phyloP scores from a whole-genome alignment of 2,797 vertebrate genomes.

The Epinephelus awoara region DNA sequence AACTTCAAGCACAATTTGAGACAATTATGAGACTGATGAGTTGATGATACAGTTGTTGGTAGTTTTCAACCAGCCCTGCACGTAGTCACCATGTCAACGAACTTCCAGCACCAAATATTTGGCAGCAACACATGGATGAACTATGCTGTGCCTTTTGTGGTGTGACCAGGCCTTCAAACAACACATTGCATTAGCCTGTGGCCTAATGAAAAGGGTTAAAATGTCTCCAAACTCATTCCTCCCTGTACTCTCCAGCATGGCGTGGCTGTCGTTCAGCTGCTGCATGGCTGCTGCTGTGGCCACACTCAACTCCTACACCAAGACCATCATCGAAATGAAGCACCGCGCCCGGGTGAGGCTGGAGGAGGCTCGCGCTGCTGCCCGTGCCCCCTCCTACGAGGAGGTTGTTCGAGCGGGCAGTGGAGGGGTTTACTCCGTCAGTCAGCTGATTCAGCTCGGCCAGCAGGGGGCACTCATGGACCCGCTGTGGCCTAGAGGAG shows the following conservation, averaged over 20 bases:
- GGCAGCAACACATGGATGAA: not conserved
- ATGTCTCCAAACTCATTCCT: not conserved
- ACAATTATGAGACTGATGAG: too few species aligned
- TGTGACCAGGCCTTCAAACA: not conserved
- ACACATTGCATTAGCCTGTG: not conserved
- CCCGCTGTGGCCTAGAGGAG: slow-evolving; percentile 76
- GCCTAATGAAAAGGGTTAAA: not conserved
- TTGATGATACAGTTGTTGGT: too few species aligned
- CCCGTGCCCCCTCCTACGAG: slow-evolving; percentile 81
- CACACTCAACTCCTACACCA: slow-evolving; percentile 98
- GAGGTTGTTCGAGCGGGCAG: slow-evolving; percentile 73
- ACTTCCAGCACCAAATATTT: not conserved
- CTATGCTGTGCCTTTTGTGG: not conserved
- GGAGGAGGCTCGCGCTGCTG: slow-evolving; percentile 89
- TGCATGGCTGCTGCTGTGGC: slow-evolving; percentile 98
- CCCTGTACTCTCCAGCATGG: slow-evolving; percentile 84
- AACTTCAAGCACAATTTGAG: too few species aligned
- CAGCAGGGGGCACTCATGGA: slow-evolving; percentile 78
- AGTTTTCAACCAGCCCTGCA: not conserved
- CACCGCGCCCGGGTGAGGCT: slow-evolving; percentile 92
- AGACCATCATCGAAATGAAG: slow-evolving; percentile 96
- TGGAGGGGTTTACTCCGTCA: slow-evolving; percentile 82
- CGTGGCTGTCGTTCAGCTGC: slow-evolving; percentile 97
- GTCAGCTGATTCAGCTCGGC: slow-evolving; percentile 82
- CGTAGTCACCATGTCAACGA: not conserved